phyloP scores from a whole-genome alignment of 2,113 vertebrate species.

The Myrmecobius fasciatus region DNA sequence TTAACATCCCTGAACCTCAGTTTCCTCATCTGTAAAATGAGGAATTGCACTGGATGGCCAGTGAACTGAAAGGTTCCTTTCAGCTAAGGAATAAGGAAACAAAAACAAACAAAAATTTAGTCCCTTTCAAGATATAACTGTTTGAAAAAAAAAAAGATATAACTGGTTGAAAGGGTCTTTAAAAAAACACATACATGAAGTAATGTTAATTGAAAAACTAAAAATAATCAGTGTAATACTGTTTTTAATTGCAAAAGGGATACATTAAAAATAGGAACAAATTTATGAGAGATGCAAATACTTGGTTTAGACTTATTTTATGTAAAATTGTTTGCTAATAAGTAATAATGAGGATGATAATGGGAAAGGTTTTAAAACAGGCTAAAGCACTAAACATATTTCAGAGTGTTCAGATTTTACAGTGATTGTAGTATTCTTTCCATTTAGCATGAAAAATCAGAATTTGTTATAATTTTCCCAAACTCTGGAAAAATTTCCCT shows the following conservation, averaged over 20 bases:
- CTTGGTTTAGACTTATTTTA: not conserved
- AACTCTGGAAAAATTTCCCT: no score
- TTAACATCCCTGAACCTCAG: conserved; percentile 27
- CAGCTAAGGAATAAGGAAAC: conserved; percentile 37
- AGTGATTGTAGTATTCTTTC: no score
- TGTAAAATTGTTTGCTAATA: not conserved
- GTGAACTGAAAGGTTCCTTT: not conserved
- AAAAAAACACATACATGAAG: conserved; percentile 47
- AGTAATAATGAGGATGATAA: not conserved
- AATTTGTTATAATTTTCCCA: no score
- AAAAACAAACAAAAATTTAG: conserved; percentile 32
- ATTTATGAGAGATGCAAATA: not conserved
- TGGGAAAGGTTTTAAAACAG: not conserved
- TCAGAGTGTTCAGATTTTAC: not conserved
- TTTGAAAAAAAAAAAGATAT: conserved; percentile 34
- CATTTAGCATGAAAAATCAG: no score
- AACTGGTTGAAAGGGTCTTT: conserved; percentile 26
- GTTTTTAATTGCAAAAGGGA: not conserved
- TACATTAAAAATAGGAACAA: not conserved
- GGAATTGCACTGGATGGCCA: not conserved
- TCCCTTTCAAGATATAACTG: conserved; percentile 39
- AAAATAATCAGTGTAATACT: conserved; percentile 15
- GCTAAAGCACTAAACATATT: not conserved
- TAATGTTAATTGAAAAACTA: conserved; percentile 23
- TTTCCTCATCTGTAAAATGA: not conserved